Base-by-base conservation (phyloP, 2,113 vertebrate species). In the Pyxicephalus adspersus region DNA sequence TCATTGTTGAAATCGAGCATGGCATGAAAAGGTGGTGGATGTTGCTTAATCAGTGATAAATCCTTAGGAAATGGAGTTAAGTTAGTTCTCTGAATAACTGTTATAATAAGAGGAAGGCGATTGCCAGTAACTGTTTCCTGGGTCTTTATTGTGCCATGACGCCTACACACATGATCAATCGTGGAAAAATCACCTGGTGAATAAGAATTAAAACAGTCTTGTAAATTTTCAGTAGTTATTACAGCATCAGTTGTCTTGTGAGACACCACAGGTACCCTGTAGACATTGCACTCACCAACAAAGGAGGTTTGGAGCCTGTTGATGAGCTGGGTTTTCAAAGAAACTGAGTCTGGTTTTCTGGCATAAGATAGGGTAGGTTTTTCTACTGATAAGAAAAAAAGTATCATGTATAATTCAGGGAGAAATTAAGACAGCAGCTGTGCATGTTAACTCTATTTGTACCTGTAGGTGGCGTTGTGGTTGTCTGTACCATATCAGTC, bases 341-440 rank as follows among this genome's bases (percentile, higher is more conserved):
- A 58, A 7, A 82, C 63, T 1, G 80, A 50, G 20, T 75, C 80
- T 16, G 28, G 61, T n/a, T 82, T 82, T 3, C 80, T 61, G 3
- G 31, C 19, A 18, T 50, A 66, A 13, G 71, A 66, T 6, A 75
- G 1, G 29, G 8, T 16, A 18, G 70, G 65, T 19, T 20, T 55
- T 64, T 80, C 90, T 74, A 17, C 16, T 89, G 84, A 89, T 86
- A 61, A 67, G 29, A 55, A 5, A 63, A n/a, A 55, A 65, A 54
- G 25, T 25, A 18, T 25, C 11, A 45, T 76, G 23, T 6, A 26
- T 18, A 13, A 23, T 45, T 22, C 23, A 51, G 31, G 23, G 6
- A 19, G 7, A 57, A 45, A 13, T 45, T 45, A 15, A 15, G 52
- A 26, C 60, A 3, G 15, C 16, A 31, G 2, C 28, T 0, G 13